phyloP scores from a whole-genome alignment of 2,113 vertebrate genomes.

The Salvator merianae region DNA sequence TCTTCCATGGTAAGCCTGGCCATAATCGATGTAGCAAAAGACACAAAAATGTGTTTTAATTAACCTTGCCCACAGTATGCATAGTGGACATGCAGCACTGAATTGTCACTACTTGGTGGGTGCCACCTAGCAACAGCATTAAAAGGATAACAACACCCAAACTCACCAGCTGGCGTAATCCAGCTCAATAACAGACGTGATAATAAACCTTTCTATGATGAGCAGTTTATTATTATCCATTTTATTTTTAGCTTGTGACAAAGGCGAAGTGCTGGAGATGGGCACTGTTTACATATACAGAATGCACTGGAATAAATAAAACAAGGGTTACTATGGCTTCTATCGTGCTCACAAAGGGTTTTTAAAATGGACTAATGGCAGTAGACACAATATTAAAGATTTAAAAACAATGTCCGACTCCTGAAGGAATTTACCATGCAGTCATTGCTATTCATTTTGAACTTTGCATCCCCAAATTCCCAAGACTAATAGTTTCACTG shows the following conservation, averaged over 20 bases:
- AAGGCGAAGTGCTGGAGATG: conserved; percentile 3
- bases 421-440: conserved; percentile 1
- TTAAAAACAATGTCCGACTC: not conserved
- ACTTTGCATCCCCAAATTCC: conserved; percentile 3
- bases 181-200: conserved; percentile 6
- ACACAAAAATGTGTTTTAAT: too few species aligned
- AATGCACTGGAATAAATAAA: conserved; percentile 12
- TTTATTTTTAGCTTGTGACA: not conserved
- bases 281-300: not conserved
- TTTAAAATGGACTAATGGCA: not conserved
- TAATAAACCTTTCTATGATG: not conserved
- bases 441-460: conserved; percentile 9
- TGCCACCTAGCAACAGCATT: not conserved
- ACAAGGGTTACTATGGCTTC: conserved; percentile 13
- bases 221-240: conserved; percentile 22
- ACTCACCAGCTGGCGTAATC: conserved; percentile 13
- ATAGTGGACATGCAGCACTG: not conserved
- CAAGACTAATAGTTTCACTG: conserved; percentile 33
- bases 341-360: not conserved
- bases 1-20: not conserved
- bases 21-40: not conserved
- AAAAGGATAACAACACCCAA: not conserved
- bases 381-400: conserved; percentile 27
- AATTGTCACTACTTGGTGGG: not conserved
- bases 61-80: not conserved